Evolutionary conservation across 1,140 invertebrate genomes (phyloP), one percentile per base, ranked within the genome.

Genomic region (Amphibalanus amphitrite): DNA sequence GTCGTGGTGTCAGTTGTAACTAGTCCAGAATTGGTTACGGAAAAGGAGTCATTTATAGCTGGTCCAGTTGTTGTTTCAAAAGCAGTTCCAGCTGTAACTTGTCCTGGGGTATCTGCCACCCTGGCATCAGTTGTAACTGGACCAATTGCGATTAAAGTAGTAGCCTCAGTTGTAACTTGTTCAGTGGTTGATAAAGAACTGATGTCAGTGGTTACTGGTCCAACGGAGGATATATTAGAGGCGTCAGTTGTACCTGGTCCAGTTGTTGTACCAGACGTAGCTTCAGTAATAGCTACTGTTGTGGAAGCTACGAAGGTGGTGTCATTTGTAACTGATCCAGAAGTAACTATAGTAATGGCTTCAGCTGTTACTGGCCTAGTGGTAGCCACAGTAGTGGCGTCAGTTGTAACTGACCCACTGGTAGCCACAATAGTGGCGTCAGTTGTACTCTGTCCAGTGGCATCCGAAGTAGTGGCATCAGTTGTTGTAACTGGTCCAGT

Each of bases 401-500:
- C 47, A 6, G 47, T 20, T 59, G 20, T 38, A 38, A 38, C 10
- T 20, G 47, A 1, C 20, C 1, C 47, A 59, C 1, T 20, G 23
- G 13, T 59, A 20, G 20, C 47, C 23, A 20, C 23, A 20, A 20
- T 23, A 13, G 20, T 59, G 6, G 47, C 47, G 23, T 6, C 47
- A 20, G 6, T 59, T 23, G 47, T 23, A 20, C 1, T 17, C 17
- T 3, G 47, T 59, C 1, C 47, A 59, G 47, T 59, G 20, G 20
- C 23, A 23, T 1, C 47, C 47, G 17, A 1, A 59, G 10, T 20
- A 13, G 47, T 6, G 17, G 47, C 20, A 1, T 59, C 17, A 38
- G 33, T 38, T 3, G 13, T 25, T 69, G 47, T 64, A 71, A n/a
- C 64, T 20, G 71, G 30, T 69, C 64, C 64, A 71, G 69, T 64